Evolutionary conservation across 2,113 vertebrate species (phyloP), one percentile per base, ranked within the genome.

Genomic region (Picathartes gymnocephalus): DNA sequence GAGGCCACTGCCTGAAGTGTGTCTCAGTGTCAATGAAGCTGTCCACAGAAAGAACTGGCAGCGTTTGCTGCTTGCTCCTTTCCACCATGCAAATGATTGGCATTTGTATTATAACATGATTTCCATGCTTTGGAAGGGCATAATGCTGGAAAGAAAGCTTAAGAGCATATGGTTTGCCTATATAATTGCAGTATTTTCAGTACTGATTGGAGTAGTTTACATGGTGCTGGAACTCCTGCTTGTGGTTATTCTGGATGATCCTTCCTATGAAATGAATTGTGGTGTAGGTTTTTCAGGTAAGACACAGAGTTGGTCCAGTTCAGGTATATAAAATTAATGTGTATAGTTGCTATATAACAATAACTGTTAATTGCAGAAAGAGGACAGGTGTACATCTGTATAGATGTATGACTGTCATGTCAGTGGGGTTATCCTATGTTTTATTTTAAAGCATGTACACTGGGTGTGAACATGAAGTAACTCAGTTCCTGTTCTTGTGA

Each of bases 21-120:
- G 99, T 92, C 94, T 99, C 77, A 99, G 99, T 11, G 98, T 99
- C 44, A 95, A 98, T 15, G 94, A 98, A 65, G 97, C 97, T 7
- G 98, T 98, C 96, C 95, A 98, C 96, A 78, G 40, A 5, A 89
- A 45, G 33, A 98, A 99, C 86, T 99, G 99, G 99, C 97, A 96
- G 9, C 98, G 99, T 48, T 95, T 99, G 9, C 92, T 99, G 35
- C 98, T 99, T 8, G 98, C 99, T 15, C 99, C 99, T 4, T 35
- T 99, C 64, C 99, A 99, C 96, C 99, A 99, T 12, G 98, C 58
- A 0, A 98, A 99, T 17, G 99, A 99, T 54, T 98, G 98, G 98
- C 99, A 99, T 69, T 98, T 99, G 33, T 99, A 99, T 92, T 99
- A 98, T 95, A 99, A 99, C 93, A 99, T 99, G 99, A 95, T 81